phyloP scores from a whole-genome alignment of 1,140 invertebrate genomes.

The Saccostrea echinata region DNA sequence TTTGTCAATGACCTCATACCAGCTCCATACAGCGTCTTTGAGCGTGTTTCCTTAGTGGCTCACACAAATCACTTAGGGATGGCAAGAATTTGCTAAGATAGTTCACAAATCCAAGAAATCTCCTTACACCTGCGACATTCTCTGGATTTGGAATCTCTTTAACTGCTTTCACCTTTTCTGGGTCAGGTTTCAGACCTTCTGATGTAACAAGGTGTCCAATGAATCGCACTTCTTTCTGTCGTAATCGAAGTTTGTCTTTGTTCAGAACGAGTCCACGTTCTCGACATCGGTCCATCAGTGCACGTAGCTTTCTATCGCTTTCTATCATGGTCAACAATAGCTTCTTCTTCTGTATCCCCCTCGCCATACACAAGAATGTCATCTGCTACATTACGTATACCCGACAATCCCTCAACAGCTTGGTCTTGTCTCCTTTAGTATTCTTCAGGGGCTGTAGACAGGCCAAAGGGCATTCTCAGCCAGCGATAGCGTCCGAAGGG shows the following conservation, averaged over 20 bases:
- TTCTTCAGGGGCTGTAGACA: slow-evolving; percentile 35
- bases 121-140: no score
- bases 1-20: slow-evolving; percentile 57
- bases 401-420: no score
- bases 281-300: slow-evolving; percentile 22
- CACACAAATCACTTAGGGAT: no score
- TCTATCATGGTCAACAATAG: slow-evolving; percentile 3
- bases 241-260: no score
- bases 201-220: no score
- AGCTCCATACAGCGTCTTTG: slow-evolving; percentile 63
- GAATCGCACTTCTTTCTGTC: no score
- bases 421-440: slow-evolving; percentile 12
- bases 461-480: slow-evolving; percentile 45
- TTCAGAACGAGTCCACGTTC: no score
- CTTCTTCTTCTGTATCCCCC: background rate
- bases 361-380: no score
- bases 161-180: no score
- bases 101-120: slow-evolving; percentile 56
- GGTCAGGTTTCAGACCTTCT: no score
- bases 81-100: slow-evolving; percentile 60
- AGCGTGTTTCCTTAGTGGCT: slow-evolving; percentile 65
- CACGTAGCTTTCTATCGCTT: no score
- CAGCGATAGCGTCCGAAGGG: slow-evolving; percentile 46
- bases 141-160: no score
- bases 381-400: background rate